Evolutionary conservation across 2,113 vertebrate species (phyloP), one percentile per base, ranked within the genome.

Genomic region (Echinops telfairi): DNA sequence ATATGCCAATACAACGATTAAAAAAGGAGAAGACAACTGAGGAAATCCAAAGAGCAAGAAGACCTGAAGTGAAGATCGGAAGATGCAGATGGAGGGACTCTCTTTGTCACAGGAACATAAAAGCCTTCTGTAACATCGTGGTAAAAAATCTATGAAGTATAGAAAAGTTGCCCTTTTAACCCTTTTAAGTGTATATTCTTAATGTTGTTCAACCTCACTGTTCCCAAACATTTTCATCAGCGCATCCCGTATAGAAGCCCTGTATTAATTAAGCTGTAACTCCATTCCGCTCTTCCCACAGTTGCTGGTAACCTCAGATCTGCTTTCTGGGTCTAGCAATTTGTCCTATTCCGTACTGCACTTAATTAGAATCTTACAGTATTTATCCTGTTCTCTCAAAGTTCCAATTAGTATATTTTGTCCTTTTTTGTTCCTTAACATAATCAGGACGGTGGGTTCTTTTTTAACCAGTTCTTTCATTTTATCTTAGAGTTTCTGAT

Each of bases 401-500:
- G 62, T 64, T 81, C 75, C 29, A 64, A 70, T 73, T 77, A 4
- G 70, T 43, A 57, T 70, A 31, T 86, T 70, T 86, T 86, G 31
- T 79, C 79, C 36, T 89, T 70, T 93, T 38, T 53, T 53, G 47
- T 53, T 53, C 47, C 47, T 89, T 71, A 90, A 80, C 62, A 33
- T 89, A 80, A 80, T 89, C 84, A 85, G 71, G 57, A 85, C 38
- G 62, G 43, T 64, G 33, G 3, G 36, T 85, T 62, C 81, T 89
- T 89, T 57, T 83, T 29, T 85, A 70, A 71, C 22, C 2, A 3
- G 38, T 66, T 80, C 38, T 79, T 89, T 4, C 20, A 73, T 64
- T 80, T 71, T 93, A 76, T 79, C 19, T 38, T 36, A 57, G 47
- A 62, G 81, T 90, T 80, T 80, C n/a, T 85, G 53, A 88, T 83